These are phyloP conservation scores for Seriola quinqueradiata DNA, from an alignment of 2,113 vertebrate species.

Conservation along the genomic window DNA sequence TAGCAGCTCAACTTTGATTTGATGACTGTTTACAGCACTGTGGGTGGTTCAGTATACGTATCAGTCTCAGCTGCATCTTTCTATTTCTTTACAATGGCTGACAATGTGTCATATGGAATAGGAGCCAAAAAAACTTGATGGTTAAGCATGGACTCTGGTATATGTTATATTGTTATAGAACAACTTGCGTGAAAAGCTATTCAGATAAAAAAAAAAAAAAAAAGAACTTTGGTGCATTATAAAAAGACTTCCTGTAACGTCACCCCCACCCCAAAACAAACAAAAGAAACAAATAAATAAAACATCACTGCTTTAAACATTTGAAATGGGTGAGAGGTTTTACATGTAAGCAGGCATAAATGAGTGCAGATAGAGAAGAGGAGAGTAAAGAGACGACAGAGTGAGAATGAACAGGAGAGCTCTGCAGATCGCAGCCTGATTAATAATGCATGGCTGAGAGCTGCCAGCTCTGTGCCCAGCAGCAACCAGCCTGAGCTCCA, in stretches of 20 bases:
- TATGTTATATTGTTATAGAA: not conserved
- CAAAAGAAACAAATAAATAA: slow-evolving; percentile 28
- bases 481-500: slow-evolving; percentile 46
- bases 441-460: slow-evolving; percentile 72
- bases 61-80: not conserved
- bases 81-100: not conserved
- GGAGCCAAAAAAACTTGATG: not conserved
- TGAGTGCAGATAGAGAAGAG: slow-evolving; percentile 2
- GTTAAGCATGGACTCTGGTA: too few relatives aligned
- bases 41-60: not conserved
- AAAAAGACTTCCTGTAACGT: not conserved
- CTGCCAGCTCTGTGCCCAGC: slow-evolving; percentile 61
- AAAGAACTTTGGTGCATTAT: not conserved
- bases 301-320: slow-evolving; percentile 8
- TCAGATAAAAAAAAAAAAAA: not conserved
- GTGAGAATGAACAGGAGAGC: slow-evolving; percentile 34
- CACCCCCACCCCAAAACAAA: too few relatives aligned
- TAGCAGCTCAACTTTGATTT: slow-evolving; percentile 20
- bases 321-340: slow-evolving; percentile 29
- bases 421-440: slow-evolving; percentile 66
- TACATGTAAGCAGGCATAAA: slow-evolving; percentile 35
- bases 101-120: not conserved
- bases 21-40: slow-evolving; percentile 9
- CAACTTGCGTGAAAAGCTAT: not conserved
- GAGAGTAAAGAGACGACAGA: slow-evolving; percentile 27